Evolutionary conservation across 1,140 invertebrate genomes (phyloP), one percentile per base, ranked within the genome.

Genomic region (Arion vulgaris): DNA sequence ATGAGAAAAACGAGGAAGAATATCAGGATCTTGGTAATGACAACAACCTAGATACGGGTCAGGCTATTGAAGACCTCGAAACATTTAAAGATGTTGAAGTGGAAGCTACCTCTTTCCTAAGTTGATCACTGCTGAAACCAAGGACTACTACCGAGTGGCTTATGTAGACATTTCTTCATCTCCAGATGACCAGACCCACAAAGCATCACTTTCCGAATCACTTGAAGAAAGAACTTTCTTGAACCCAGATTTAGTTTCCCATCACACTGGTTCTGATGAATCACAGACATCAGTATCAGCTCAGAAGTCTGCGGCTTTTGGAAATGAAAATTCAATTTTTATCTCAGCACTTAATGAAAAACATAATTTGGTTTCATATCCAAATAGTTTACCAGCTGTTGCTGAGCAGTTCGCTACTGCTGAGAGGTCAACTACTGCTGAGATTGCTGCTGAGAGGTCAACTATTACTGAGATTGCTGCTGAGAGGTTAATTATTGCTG

Each of bases 121-220:
- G 68, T 71, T 39, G 15, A 5, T 32, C 9, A 71, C 32, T 17
- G 68, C 32, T 19, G 68, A 71, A 17, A 75, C 38, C 5, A 53
- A 7, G 9, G 7, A 75, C n/a, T 75, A 45, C 53, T 75, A 75
- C 45, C 1, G 28, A 34, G 28, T 53, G 39, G 45, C 73, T 0
- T 75, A 45, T 53, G 45, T 53, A 19, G 73, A 75, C 17, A 51
- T 39, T 34, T 75, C 45, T 2, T 75, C 73, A 19, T 73, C 71
- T 45, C 38, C 39, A 38, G 73, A 53, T n/a, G 73, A 75, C 32
- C 38, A 75, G 23, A n/a, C 73, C 26, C 17, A 51, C 13, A 26
- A 72, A 1, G 71, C 39, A 4, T 2, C 9, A n/a, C 4, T 1
- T 72, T 26, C 41, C 13, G 23, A 39, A 41, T 72, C 36, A 23